Evolutionary conservation across 2,113 vertebrate species (phyloP), one percentile per base, ranked within the genome.

Genomic region (Arizona elegans): DNA sequence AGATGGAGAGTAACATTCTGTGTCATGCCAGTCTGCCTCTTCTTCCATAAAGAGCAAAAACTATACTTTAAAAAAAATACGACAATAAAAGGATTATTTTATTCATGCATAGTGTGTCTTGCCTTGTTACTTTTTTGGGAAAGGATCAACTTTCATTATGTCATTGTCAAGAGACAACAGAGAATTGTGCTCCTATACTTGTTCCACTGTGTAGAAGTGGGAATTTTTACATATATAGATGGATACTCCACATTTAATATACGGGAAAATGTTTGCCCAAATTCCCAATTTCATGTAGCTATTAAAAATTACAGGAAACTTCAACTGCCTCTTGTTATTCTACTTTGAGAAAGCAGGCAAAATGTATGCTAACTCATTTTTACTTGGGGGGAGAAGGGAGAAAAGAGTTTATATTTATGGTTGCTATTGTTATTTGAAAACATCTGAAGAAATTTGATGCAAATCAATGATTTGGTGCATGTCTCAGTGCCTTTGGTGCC

Each of bases 51-150:
- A 65, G 88, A 93, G 54, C 81, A 93, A 87, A 86, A 90, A 89
- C 55, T 85, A 88, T 91, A 92, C 86, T 92, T 91, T 11, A 47
- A 53, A 91, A 94, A 33, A 93, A 90, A 88, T 53, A 91, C 62
- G 88, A 90, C 85, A 92, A 92, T 90, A 92, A 88, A 94, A 90
- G 55, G 75, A 70, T 93, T 92, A 92, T 94, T 92, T 94, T 88
- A 91, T 94, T 89, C 93, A 91, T 62, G 90, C 93, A 92, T 10
- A 21, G 93, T 92, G 88, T 86, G 65, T 93, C 89, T 47, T 85
- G 24, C 65, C 26, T 62, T 1, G 19, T 94, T 92, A 55, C 8
- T 91, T 43, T 55, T 81, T 38, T 15, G 24, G 52, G 17, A 29
- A 56, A 24, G 53, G n/a, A 19, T 47, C 62, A 47, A 8, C 23